Percentiles rank a stretch among this genome's conserved stretches.
Conservation (phyloP, 1,140 invertebrate genomes). For the Pissodes strobi region DNA sequence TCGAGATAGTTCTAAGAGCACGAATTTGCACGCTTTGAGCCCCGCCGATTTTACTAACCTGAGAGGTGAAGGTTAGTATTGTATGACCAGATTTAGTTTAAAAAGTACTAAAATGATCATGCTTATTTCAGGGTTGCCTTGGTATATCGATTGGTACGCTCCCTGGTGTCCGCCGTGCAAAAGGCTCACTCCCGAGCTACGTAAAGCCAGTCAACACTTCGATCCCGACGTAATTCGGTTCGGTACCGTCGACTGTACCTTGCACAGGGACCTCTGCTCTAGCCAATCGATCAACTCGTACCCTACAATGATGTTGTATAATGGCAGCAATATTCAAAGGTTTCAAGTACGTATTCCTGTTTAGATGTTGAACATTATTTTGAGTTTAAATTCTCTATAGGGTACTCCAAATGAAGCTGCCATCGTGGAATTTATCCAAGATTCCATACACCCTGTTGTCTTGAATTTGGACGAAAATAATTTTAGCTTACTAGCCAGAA, state of each 20-base stretch:
- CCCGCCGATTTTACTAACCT: conserved; percentile 65
- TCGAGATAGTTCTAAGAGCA: conserved; percentile 65
- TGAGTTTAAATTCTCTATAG: too few species aligned
- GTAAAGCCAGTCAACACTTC: conserved; percentile 68
- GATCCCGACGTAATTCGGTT: conserved; percentile 62
- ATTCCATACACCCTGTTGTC: conserved; percentile 57
- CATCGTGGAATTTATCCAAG: conserved; percentile 30
- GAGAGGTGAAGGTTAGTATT: conserved; percentile 54
- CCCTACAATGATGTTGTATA: conserved; percentile 76
- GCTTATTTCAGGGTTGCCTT: conserved; percentile 58
- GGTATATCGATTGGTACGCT: conserved; percentile 82
- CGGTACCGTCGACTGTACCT: conserved; percentile 69
- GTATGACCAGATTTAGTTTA: too few species aligned
- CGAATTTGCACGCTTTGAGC: conserved; percentile 66
- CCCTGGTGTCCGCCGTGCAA: conserved; percentile 87
- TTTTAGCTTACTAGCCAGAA: conserved; percentile 65
- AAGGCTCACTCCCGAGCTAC: conserved; percentile 71
- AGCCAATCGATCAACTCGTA: conserved; percentile 71
- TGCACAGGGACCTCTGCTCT: conserved; percentile 60
- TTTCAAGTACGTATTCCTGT: conserved; percentile 57
- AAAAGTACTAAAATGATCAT: conserved; percentile 27
- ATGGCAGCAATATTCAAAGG: conserved; percentile 62
- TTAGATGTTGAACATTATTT: background rate
- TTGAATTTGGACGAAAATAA: conserved; percentile 60
- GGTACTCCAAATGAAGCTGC: conserved; percentile 11